phyloP scores from a whole-genome alignment of 2,888 invertebrate genomes.

The Zygogramma bicolorata region DNA sequence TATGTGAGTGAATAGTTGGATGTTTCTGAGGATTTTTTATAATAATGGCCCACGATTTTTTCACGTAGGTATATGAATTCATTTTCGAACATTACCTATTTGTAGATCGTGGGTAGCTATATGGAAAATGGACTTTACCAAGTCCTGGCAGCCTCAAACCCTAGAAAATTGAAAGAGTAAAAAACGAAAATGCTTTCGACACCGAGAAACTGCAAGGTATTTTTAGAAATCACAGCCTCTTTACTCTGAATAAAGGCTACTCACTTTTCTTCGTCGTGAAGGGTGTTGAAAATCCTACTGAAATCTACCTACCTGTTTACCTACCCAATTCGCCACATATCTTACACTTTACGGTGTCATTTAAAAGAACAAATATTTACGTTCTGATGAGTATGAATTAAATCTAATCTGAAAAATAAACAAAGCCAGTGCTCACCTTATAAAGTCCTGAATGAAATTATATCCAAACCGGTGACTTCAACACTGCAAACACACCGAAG shows the following conservation, averaged over 20 bases:
- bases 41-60: not conserved
- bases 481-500: slow-evolving; percentile 26
- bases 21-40: no score
- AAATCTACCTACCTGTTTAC: no score
- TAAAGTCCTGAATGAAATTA: slow-evolving; percentile 26
- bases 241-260: slow-evolving; percentile 10
- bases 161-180: slow-evolving; percentile 6
- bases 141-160: not conserved
- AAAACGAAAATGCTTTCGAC: slow-evolving; percentile 31
- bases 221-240: slow-evolving; percentile 31
- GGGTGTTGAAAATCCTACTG: not conserved
- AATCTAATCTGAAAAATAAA: slow-evolving; percentile 32
- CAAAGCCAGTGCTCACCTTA: slow-evolving; percentile 33
- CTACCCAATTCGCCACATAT: not conserved
- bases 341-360: not conserved
- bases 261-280: not conserved
- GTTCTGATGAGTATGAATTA: slow-evolving; percentile 16
- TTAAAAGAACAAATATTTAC: slow-evolving; percentile 32
- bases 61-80: not conserved
- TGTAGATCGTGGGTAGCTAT: not conserved
- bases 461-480: slow-evolving; percentile 14
- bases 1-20: no score
- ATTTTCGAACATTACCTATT: not conserved
- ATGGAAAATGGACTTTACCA: not conserved
- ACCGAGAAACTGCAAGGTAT: slow-evolving; percentile 20